Evolutionary conservation across 2,113 vertebrate genomes (phyloP).

Genomic region (Pseudorasbora parva): DNA sequence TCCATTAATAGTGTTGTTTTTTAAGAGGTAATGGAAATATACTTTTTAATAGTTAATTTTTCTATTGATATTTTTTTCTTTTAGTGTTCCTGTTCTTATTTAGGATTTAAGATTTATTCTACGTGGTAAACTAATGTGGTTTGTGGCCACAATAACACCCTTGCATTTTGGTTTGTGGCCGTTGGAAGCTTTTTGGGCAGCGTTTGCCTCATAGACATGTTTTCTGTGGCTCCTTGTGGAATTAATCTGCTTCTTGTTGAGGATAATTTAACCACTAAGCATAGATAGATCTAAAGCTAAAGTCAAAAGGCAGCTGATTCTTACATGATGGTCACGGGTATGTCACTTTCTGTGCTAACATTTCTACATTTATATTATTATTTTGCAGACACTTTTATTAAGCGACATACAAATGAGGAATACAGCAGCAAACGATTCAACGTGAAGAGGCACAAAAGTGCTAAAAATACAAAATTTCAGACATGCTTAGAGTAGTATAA

Average conservation of each 20-base stretch:
- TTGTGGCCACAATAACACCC: constrained; percentile 2
- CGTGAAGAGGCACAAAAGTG: too few relatives aligned
- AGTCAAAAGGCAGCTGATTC: constrained; percentile 27
- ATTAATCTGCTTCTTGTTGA: constrained; percentile 40
- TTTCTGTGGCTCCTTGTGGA: constrained; percentile 17
- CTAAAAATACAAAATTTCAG: too few relatives aligned
- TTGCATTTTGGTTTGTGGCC: constrained; percentile 31
- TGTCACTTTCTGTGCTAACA: constrained; percentile 14
- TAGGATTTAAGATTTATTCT: background rate
- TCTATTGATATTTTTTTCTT: background rate
- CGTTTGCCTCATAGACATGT: constrained; percentile 13
- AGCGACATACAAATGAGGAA: too few relatives aligned
- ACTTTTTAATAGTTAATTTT: background rate
- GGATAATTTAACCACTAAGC: constrained; percentile 49
- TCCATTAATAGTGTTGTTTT: background rate
- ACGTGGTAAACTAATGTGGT: background rate
- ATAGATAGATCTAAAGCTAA: background rate
- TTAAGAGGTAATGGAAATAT: background rate
- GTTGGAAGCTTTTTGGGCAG: constrained; percentile 4
- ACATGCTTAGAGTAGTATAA: too few relatives aligned
- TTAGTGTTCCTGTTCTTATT: background rate
- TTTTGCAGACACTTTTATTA: too few relatives aligned
- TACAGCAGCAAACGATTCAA: too few relatives aligned
- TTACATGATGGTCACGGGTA: constrained; percentile 30
- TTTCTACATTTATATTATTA: too few relatives aligned